Base-by-base conservation (phyloP, 2,113 vertebrate species). In the Oceanites oceanicus region DNA sequence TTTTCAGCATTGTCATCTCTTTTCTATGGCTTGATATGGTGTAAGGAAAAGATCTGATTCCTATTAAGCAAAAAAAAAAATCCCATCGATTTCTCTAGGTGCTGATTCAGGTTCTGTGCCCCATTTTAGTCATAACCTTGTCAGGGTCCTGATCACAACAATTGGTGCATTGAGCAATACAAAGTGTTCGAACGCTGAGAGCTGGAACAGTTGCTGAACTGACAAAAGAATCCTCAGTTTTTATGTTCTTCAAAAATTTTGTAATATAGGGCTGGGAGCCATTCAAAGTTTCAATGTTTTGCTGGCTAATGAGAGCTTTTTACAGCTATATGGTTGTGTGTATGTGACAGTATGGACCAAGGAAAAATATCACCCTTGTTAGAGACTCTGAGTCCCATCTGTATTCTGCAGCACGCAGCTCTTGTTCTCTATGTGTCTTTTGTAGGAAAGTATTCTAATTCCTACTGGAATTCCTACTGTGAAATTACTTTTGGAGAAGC, bases 401-500 rank as follows among this genome's bases (percentile, higher is more conserved):
- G 44, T 58, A 88, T 67, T 88, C 75, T 95, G 74, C 34, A 91
- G 53, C 53, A 73, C 3, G 2, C 13, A 86, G 42, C 34, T 94
- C 53, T 92, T 82, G 47, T 77, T 78, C 50, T 89, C 53, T 82
- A 8, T 80, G 29, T 84, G 72, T 78, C 83, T 92, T 77, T 77
- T 71, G 30, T 59, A 76, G 29, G 70, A 14, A 82, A 87, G 42
- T 58, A 80, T 96, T 94, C 95, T 85, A 73, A 81, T 63, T 95
- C 93, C 97, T 94, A n/a, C 50, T 53, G 88, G 92, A 92, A 94
- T 94, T 95, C 72, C 71, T 95, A 74, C 71, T 90, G 62, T 92
- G 93, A 88, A 94, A 74, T 80, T 59, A 49, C 67, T 97, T 97
- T 66, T 86, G 42, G 62, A 92, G 82, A 85, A 82, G 65, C 58